A percentile compares a stretch with the other conserved stretches of the same genome.
phyloP scores from a whole-genome alignment of 2,113 vertebrate genomes.

The Xyliphius kryptos region DNA sequence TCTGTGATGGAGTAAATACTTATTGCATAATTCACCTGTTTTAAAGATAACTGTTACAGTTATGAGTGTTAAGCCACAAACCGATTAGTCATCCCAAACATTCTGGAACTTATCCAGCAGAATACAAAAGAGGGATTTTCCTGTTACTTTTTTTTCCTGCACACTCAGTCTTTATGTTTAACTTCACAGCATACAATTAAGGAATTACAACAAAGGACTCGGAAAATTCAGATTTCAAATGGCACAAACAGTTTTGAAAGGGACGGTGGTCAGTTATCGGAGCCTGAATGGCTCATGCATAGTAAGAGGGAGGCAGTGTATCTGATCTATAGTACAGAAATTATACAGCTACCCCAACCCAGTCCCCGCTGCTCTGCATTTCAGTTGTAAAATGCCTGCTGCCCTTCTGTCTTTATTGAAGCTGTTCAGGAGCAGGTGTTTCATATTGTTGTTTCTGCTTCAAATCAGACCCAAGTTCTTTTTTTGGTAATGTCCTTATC shows the following conservation, averaged over 20 bases:
- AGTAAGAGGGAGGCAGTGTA: constrained; percentile 25
- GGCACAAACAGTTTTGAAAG: constrained; percentile 5
- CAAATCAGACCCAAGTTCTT: constrained; percentile 53
- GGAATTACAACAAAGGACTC: neutral
- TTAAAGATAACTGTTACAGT: constrained; percentile 49
- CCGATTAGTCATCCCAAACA: constrained; percentile 55
- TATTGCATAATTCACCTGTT: constrained; percentile 38
- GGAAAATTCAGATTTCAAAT: constrained; percentile 8
- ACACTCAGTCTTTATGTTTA: constrained; percentile 21
- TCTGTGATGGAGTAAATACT: constrained; percentile 19
- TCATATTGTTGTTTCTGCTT: constrained; percentile 50
- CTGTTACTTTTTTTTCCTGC: constrained; percentile 44
- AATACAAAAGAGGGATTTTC: constrained; percentile 46
- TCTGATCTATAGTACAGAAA: constrained; percentile 26
- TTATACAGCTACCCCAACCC: constrained; percentile 28
- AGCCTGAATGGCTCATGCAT: constrained; percentile 41
- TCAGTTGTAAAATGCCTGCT: constrained; percentile 50
- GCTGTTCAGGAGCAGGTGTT: constrained; percentile 65
- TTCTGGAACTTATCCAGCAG: constrained; percentile 54
- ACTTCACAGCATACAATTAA: constrained; percentile 14
- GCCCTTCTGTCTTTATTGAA: constrained; percentile 54
- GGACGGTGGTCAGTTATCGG: constrained; percentile 38
- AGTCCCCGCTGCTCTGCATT: constrained; percentile 43
- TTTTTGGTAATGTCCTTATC: constrained; percentile 53
- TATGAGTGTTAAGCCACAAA: constrained; percentile 52